Conservation (phyloP, 1,140 invertebrate species). For the Heliconius melpomene region DNA sequence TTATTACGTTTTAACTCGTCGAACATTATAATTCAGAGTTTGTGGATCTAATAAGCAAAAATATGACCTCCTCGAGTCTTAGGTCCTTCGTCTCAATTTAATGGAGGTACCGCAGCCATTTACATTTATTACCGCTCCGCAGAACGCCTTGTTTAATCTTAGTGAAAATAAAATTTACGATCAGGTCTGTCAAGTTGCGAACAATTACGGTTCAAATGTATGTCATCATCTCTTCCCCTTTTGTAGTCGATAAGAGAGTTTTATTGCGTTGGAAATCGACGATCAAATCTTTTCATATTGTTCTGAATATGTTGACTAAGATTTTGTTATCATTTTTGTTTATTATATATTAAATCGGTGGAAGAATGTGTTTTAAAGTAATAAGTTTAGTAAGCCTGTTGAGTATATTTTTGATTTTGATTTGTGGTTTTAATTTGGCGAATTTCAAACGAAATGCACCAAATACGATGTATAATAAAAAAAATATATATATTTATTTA, state of each 20-base stretch:
- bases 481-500: too few species aligned
- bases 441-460: too few species aligned
- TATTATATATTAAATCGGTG: neutral
- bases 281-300: conserved; percentile 33
- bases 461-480: too few species aligned
- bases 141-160: conserved; percentile 50
- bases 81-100: conserved; percentile 45
- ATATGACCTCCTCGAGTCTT: conserved; percentile 44
- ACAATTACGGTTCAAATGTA: conserved; percentile 45
- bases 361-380: neutral
- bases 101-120: conserved; percentile 45
- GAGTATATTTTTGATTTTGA: too few species aligned
- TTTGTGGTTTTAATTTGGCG: too few species aligned
- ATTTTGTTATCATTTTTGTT: neutral
- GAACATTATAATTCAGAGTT: conserved; percentile 31
- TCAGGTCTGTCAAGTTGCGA: conserved; percentile 46
- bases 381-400: neutral
- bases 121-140: conserved; percentile 49
- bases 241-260: conserved; percentile 34
- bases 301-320: conserved; percentile 1
- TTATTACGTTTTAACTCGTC: conserved; percentile 21
- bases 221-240: conserved; percentile 48
- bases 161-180: conserved; percentile 51
- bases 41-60: conserved; percentile 34
- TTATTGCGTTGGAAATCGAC: conserved; percentile 32